These are phyloP conservation scores for Pycnonotus jocosus DNA, from an alignment of 2,113 vertebrate species.

Conservation along the genomic window DNA sequence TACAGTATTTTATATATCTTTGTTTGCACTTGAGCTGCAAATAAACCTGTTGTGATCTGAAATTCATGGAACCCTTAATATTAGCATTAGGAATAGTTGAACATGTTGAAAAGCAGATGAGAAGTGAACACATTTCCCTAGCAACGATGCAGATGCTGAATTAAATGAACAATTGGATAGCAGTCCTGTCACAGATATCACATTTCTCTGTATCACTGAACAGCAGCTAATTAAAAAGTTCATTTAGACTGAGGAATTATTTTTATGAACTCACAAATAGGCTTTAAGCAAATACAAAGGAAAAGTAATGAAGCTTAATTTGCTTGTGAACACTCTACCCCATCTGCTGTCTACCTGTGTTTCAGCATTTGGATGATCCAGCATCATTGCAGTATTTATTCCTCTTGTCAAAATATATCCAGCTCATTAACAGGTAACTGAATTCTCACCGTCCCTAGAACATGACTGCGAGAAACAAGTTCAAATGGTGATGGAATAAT, in stretches of 20 bases:
- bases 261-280: constrained; percentile 41
- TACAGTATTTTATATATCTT: too few species aligned
- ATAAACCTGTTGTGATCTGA: neutral
- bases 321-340: neutral
- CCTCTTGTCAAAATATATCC: neutral
- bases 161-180: neutral
- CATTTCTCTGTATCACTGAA: constrained; percentile 34
- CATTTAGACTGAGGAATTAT: constrained; percentile 33
- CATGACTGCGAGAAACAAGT: neutral
- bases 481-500: neutral
- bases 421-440: neutral
- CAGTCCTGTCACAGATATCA: neutral
- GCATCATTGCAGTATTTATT: neutral
- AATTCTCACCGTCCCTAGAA: neutral
- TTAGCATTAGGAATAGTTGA: neutral
- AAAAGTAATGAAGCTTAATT: constrained; percentile 52
- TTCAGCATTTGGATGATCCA: neutral
- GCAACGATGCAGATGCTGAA: neutral
- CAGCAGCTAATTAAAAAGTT: constrained; percentile 49
- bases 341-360: neutral
- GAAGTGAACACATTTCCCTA: neutral
- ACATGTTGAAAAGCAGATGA: neutral
- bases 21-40: neutral
- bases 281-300: constrained; percentile 42
- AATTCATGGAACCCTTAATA: neutral